A percentile compares a stretch with the other conserved stretches of the same genome.
Conservation (phyloP, 2,113 vertebrate genomes). For the Mustela lutreola region DNA sequence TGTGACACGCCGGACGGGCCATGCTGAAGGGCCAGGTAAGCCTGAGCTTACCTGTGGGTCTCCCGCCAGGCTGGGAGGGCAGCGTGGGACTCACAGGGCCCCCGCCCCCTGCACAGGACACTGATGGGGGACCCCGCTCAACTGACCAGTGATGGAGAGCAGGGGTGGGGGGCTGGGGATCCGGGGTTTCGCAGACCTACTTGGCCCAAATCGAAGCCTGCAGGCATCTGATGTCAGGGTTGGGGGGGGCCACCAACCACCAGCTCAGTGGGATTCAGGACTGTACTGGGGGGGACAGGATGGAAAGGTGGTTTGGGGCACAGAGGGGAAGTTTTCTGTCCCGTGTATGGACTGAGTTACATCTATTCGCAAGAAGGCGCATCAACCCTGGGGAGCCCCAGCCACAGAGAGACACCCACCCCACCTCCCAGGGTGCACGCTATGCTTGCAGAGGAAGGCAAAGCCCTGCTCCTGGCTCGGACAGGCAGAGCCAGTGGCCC, state of each 20-base stretch:
- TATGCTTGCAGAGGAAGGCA: background rate
- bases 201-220: background rate
- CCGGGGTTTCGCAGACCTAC: background rate
- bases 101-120: too few relatives aligned
- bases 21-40: background rate
- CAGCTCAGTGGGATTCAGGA: fast-evolving
- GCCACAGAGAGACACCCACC: background rate
- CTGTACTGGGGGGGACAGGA: fast-evolving
- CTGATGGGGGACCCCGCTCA: background rate
- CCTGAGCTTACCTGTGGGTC: background rate
- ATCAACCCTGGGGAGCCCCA: background rate
- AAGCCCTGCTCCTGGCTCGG: background rate
- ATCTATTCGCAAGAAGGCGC: background rate
- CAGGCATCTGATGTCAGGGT: background rate
- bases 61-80: background rate
- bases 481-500: background rate
- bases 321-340: background rate
- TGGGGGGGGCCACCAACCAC: background rate
- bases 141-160: background rate
- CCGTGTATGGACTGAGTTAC: background rate
- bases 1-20: background rate
- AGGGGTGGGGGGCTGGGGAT: background rate
- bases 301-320: background rate
- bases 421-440: background rate
- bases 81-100: too few relatives aligned